These are phyloP conservation scores for Carassius carassius DNA, from an alignment of 2,113 vertebrate species.

Conservation along the genomic window DNA sequence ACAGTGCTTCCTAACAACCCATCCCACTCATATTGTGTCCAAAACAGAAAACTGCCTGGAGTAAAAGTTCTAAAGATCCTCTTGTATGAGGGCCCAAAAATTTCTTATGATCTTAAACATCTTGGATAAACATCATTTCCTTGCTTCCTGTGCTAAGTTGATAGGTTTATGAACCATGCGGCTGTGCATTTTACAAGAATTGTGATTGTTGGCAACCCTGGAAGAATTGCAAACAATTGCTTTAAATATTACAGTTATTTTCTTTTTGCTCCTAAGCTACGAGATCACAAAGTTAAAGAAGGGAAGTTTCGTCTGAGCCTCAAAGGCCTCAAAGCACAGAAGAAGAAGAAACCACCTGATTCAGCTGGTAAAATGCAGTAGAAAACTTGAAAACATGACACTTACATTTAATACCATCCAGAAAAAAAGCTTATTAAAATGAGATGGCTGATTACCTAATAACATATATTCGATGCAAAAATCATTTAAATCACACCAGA, in stretches of 20 bases:
- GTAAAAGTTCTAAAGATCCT: constrained; percentile 67
- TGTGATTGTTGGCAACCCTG: background rate
- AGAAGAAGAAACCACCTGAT: constrained; percentile 81
- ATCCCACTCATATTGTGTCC: constrained; percentile 69
- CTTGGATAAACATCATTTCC: constrained; percentile 70
- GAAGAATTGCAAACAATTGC: background rate
- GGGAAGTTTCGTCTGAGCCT: constrained; percentile 68
- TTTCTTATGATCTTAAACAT: constrained; percentile 64
- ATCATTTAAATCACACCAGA: background rate
- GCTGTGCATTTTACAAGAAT: background rate
- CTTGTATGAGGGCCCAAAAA: constrained; percentile 64
- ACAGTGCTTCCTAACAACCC: constrained; percentile 38
- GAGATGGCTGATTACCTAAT: background rate
- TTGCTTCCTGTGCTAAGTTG: constrained; percentile 66
- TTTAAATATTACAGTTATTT: background rate
- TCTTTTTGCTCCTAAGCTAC: constrained; percentile 69
- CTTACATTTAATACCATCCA: background rate
- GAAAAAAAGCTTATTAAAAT: background rate
- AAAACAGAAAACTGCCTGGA: constrained; percentile 71
- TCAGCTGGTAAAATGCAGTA: constrained; percentile 75
- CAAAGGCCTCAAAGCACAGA: constrained; percentile 70
- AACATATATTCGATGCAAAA: background rate
- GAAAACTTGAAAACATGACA: background rate
- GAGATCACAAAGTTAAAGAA: constrained; percentile 77
- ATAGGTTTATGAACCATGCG: constrained; percentile 59